Evolutionary conservation across 2,888 invertebrate species (phyloP), one percentile per base, ranked within the genome.

Genomic region (Troides helena): DNA sequence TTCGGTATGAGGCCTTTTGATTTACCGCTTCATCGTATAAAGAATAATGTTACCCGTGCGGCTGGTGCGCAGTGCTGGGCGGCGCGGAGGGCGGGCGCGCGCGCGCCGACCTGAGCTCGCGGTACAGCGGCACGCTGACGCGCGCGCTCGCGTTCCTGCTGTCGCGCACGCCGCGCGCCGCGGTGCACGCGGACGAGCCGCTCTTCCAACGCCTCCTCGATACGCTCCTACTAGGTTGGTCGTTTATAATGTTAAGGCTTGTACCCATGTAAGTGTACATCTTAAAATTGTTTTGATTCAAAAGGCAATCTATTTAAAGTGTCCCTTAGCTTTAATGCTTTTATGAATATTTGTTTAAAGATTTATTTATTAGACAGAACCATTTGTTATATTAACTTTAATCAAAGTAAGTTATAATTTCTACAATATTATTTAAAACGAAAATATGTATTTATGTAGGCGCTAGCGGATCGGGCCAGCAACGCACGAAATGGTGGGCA

Each of bases 81-180:
- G 86, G 83, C 65, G 76, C 80, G 67, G 83, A 78, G 67, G 75
- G 78, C 67, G 76, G 80, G 71, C 75, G 71, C 67, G 74, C 75
- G 67, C 76, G 74, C 65, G 82, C 82, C 30, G 94, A 94, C 81
- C 80, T 93, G 61, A 89, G 89, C 62, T 93, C 94, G 75, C 89
- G 95, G 14, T 94, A 94, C 75, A 87, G 90, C 61, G 81, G 85
- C 25, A 80, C 93, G 8, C 85, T 93, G 59, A 76, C 85, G 62
- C 93, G 94, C 72, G 94, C 94, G 2, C 93, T 93, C 0, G 83
- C 87, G 73, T 94, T 94, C 80, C 83, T 95, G 73, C 76, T 81
- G 53, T 53, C 85, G 71, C 80, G 75, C 53, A 74, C 80, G 67
- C 79, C 82, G 73, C 72, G 65, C 74, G 76, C 74, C 71, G 74